These are phyloP conservation scores for Trichoplusia ni DNA, from an alignment of 1,140 invertebrate species.

Conservation along the genomic window DNA sequence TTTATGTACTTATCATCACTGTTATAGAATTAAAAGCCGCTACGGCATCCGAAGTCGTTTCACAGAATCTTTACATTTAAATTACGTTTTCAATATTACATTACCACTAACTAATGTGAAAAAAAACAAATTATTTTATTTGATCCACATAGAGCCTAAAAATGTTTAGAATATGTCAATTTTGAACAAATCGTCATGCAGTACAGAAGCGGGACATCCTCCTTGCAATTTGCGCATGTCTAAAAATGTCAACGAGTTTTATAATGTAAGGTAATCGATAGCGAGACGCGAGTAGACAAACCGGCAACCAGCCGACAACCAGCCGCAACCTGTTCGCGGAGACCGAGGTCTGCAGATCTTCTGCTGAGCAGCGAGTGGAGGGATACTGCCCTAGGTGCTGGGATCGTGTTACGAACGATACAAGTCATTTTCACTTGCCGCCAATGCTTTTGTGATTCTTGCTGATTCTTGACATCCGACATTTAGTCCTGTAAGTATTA, in stretches of 20 bases:
- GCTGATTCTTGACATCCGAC: too few species aligned
- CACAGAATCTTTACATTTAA: background rate
- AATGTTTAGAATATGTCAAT: background rate
- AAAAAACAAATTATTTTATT: too few species aligned
- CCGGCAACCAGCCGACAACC: background rate
- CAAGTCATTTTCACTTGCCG: too few species aligned
- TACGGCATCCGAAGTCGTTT: background rate
- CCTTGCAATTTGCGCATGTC: slow-evolving; percentile 23
- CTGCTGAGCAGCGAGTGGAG: too few species aligned
- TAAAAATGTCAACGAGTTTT: slow-evolving; percentile 30
- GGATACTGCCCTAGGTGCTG: too few species aligned
- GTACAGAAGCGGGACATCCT: slow-evolving; percentile 2
- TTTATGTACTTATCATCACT: too few species aligned
- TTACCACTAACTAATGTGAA: too few species aligned
- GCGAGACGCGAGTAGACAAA: slow-evolving; percentile 6
- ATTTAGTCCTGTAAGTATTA: too few species aligned
- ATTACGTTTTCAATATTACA: background rate
- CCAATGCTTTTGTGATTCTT: too few species aligned
- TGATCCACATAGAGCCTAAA: too few species aligned
- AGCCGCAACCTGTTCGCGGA: slow-evolving; percentile 21
- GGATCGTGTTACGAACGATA: too few species aligned
- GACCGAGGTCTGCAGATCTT: too few species aligned
- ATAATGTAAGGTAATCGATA: slow-evolving; percentile 31
- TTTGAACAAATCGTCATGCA: background rate
- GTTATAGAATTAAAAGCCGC: background rate